phyloP scores from a whole-genome alignment of 2,113 vertebrate genomes.

The Castor canadensis region DNA sequence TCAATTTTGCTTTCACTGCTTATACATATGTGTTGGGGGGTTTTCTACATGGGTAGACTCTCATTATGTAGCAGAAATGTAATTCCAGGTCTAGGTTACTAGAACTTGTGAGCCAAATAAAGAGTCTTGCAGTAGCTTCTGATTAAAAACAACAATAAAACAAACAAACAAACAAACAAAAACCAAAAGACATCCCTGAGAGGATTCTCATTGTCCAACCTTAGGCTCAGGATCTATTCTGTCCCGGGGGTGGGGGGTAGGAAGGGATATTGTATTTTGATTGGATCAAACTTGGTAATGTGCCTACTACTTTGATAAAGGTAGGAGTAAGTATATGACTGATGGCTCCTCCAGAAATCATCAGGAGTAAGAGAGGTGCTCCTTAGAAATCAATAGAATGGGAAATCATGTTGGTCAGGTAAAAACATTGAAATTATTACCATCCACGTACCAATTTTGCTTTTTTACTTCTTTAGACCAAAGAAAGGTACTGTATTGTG shows the following conservation, averaged over 20 bases:
- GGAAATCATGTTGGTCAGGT: background rate
- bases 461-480: background rate
- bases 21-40: background rate
- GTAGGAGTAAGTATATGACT: background rate
- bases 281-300: background rate
- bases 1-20: constrained; percentile 8
- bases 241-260: background rate
- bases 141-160: background rate
- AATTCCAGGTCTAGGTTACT: background rate
- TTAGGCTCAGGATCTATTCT: background rate
- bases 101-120: background rate
- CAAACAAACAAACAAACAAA: too few species aligned
- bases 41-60: background rate
- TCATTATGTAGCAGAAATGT: background rate
- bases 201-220: background rate
- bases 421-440: background rate
- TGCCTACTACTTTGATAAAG: background rate
- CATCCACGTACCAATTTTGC: background rate
- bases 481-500: background rate
- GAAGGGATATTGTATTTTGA: background rate
- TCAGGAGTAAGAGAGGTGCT: background rate
- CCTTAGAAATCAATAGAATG: background rate
- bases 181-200: too few species aligned
- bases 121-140: background rate
- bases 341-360: background rate